Conservation (phyloP, 2,797 vertebrate species). For the Trematomus bernacchii region DNA sequence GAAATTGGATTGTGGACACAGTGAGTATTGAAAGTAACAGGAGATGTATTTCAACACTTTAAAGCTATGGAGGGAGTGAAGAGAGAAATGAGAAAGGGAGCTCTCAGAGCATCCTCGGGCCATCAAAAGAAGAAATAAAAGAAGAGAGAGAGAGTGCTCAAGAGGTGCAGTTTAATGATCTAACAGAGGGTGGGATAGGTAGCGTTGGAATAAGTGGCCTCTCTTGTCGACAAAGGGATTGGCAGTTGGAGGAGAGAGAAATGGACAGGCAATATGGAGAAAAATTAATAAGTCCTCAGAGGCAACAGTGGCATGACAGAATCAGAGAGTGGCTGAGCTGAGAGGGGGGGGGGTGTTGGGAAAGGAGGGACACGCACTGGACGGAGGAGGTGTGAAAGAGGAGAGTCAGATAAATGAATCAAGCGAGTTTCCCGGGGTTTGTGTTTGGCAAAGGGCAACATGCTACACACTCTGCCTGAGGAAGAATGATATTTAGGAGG, state of each 20-base stretch:
- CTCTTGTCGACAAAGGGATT: constrained; percentile 40
- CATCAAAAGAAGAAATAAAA: constrained; percentile 47
- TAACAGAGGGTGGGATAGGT: constrained; percentile 31
- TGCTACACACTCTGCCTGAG: constrained; percentile 42
- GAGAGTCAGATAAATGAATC: constrained; percentile 17
- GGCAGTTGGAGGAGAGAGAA: constrained; percentile 33
- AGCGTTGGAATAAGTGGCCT: constrained; percentile 40
- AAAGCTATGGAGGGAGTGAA: constrained; percentile 40
- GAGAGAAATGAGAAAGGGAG: constrained; percentile 47
- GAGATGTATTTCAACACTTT: constrained; percentile 57
- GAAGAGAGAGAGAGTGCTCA: constrained; percentile 25
- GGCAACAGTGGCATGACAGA: constrained; percentile 28
- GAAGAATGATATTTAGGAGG: constrained; percentile 59
- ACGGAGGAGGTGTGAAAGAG: constrained; percentile 8
- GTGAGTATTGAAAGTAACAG: constrained; percentile 53
- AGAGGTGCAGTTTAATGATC: constrained; percentile 51
- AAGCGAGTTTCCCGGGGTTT: constrained; percentile 34
- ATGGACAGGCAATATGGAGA: constrained; percentile 18
- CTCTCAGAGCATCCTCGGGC: constrained; percentile 32
- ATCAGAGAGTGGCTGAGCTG: constrained; percentile 30
- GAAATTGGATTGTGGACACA: constrained; percentile 54
- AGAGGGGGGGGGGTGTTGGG: constrained; percentile 1
- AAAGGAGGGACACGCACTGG: neutral
- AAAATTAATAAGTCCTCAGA: constrained; percentile 39
- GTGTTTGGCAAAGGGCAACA: constrained; percentile 49